Base-by-base conservation (phyloP, 1,140 invertebrate genomes). In the Bombus haemorrhoidalis region DNA sequence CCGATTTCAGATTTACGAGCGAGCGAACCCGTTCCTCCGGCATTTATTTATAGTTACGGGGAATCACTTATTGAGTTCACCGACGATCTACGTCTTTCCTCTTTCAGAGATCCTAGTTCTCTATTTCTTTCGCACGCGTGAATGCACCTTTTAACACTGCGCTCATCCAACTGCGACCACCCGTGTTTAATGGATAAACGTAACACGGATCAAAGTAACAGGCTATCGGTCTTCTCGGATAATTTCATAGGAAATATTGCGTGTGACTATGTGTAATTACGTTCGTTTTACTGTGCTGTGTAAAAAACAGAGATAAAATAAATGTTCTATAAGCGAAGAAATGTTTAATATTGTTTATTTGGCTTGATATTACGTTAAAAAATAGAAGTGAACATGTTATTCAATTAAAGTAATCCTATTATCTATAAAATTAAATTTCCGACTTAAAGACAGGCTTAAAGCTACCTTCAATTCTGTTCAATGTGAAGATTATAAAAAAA, bases 41-140 rank as follows among this genome's bases (percentile, higher is more conserved):
- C 87, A 90, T 90, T 93, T 93, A 93, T 93, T 93, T 93, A 92
- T 93, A 91, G 91, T 90, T 85, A 85, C 78, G 53, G 43, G 59
- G 91, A 92, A 92, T 92, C 89, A 81, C 81, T 88, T 80, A 78
- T 85, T 68, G 69, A 68, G 79, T 71, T 41, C 81, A 25, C 59
- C 81, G 18, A 18, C 41, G 8, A n/a, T 43, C 59, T 85, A 28
- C 32, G 12, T 37, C 37, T 64, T 37, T 47, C n/a, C 34, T 80
- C 41, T 43, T 15, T 62, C 57, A 28, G 13, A 1, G 8, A 22
- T 41, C 15, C 28, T 71, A 15, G 1, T 75, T 64, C 78, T 64
- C 76, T 73, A 41, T 78, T 74, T 64, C 59, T 39, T 75, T 41
- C 39, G 59, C 78, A 89, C 86, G 86, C 83, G 83, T 77, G 83